phyloP scores from a whole-genome alignment of 2,888 invertebrate species.

The Oscheius sp. region DNA sequence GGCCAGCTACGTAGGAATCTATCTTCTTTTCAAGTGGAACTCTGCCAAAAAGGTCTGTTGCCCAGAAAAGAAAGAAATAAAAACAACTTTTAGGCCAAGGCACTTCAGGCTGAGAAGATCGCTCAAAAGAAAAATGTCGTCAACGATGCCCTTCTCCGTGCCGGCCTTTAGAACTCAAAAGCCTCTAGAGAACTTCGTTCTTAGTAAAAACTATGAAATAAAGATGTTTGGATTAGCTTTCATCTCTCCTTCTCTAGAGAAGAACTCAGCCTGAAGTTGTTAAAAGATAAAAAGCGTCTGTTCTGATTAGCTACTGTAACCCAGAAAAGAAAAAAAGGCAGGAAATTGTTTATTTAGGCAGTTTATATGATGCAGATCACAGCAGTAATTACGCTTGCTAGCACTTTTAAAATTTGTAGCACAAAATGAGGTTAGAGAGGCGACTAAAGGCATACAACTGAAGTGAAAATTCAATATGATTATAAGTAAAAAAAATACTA shows the following conservation, averaged over 20 bases:
- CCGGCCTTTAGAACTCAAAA: slow-evolving; percentile 47
- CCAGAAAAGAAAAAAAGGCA: too few species aligned
- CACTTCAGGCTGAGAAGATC: slow-evolving; percentile 40
- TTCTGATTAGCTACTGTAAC: too few species aligned
- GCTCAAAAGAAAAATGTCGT: slow-evolving; percentile 51
- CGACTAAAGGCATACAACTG: not conserved
- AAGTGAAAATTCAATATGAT: too few species aligned
- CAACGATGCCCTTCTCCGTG: slow-evolving; percentile 52
- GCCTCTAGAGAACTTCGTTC: too few species aligned
- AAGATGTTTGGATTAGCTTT: too few species aligned
- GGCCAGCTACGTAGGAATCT: slow-evolving; percentile 62
- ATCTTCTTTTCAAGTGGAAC: slow-evolving; percentile 62
- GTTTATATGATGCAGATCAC: not conserved
- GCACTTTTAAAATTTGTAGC: not conserved
- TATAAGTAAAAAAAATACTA: too few species aligned
- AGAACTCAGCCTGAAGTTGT: too few species aligned
- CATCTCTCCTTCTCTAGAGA: too few species aligned
- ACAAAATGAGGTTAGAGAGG: not conserved
- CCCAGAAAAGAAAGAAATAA: too few species aligned
- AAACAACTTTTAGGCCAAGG: slow-evolving; percentile 42
- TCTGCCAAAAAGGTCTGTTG: slow-evolving; percentile 53
- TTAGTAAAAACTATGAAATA: too few species aligned
- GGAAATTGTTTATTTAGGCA: not conserved
- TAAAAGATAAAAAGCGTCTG: too few species aligned
- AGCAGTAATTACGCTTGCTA: not conserved